Evolutionary conservation across 2,797 vertebrate genomes (phyloP).

Genomic region (Martes flavigula): DNA sequence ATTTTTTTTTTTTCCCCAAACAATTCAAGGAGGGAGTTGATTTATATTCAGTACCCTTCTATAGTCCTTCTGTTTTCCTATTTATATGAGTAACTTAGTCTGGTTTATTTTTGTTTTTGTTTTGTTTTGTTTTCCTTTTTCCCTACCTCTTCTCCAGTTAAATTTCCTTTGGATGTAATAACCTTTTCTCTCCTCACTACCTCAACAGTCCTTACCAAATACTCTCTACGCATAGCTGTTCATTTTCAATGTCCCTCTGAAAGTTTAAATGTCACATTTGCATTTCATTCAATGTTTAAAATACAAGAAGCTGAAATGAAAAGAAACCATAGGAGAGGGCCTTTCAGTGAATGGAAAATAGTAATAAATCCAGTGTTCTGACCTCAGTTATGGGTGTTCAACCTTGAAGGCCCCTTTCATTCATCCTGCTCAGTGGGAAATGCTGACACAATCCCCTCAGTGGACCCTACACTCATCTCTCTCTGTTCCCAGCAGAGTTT

Average conservation of each 20-base stretch:
- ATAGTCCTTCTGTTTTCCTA: not conserved
- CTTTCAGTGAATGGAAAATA: constrained; percentile 32
- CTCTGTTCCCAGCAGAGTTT: not conserved
- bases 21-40: not conserved
- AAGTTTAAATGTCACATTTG: constrained; percentile 73
- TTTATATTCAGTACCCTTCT: not conserved
- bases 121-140: not conserved
- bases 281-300: constrained; percentile 72
- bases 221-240: constrained; percentile 27
- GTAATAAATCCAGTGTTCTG: constrained; percentile 44
- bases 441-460: not conserved
- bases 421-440: not conserved
- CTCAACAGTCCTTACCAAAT: constrained; percentile 34
- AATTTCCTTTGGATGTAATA: constrained; percentile 52
- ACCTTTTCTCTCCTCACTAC: constrained; percentile 47
- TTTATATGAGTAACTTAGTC: not conserved
- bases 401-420: not conserved
- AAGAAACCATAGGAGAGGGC: not conserved
- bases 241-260: constrained; percentile 61
- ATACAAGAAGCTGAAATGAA: constrained; percentile 53
- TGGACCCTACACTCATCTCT: not conserved
- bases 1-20: not conserved
- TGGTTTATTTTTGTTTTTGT: not conserved
- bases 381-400: constrained; percentile 25
- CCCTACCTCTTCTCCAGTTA: not conserved